Evolutionary conservation across 37 sponge, comb jelly and placozoan genomes (phyloP).

Genomic region (Ephydatia muelleri): DNA sequence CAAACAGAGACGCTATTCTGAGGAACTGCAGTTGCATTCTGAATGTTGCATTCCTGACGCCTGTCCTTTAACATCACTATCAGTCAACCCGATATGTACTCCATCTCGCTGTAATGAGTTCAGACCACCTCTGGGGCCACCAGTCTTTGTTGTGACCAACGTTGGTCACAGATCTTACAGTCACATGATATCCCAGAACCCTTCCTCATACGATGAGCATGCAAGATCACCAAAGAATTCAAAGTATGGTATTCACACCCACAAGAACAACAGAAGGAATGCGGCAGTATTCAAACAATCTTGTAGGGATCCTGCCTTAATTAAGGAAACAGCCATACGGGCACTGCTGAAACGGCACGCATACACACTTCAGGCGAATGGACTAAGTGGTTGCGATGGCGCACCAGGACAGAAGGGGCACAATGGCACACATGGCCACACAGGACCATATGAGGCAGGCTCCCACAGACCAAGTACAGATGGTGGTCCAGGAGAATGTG

Average conservation of each 20-base stretch:
- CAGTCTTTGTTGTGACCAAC: slow-evolving; percentile 55
- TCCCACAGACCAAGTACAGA: slow-evolving; percentile 48
- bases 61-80: neutral
- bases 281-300: neutral
- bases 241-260: slow-evolving; percentile 11
- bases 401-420: slow-evolving; percentile 30
- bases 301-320: slow-evolving; percentile 23
- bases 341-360: slow-evolving; percentile 61
- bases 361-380: slow-evolving; percentile 50
- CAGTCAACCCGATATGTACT: neutral
- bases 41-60: neutral
- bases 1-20: neutral
- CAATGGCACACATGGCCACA: neutral
- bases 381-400: slow-evolving; percentile 54
- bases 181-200: slow-evolving; percentile 61
- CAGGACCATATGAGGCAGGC: slow-evolving; percentile 33
- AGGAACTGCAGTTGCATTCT: neutral
- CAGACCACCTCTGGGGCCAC: slow-evolving; percentile 78
- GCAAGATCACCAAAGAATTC: slow-evolving; percentile 63
- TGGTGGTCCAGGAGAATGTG: slow-evolving; percentile 64
- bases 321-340: slow-evolving; percentile 46
- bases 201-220: slow-evolving; percentile 58
- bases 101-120: neutral
- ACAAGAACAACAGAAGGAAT: neutral
- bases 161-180: slow-evolving; percentile 66